Evolutionary conservation across 2,797 vertebrate genomes (phyloP).

Genomic region (Myoxocephalus aenaeus): DNA sequence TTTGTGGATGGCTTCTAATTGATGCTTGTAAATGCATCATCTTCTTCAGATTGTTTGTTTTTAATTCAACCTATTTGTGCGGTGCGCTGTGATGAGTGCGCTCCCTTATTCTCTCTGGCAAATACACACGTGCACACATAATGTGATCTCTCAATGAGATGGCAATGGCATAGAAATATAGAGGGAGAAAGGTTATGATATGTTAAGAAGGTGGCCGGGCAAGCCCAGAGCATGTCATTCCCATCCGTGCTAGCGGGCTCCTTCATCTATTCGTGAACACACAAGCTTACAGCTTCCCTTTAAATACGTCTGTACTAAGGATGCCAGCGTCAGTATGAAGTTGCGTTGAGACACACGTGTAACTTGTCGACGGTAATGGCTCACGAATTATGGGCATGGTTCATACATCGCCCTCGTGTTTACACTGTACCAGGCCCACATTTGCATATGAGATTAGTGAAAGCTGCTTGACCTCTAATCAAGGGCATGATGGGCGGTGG

Average conservation of each 20-base stretch:
- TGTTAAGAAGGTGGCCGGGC: constrained; percentile 13
- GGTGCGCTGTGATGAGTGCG: constrained; percentile 2
- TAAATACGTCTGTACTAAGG: constrained; percentile 4
- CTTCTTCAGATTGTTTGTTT: constrained; percentile 55
- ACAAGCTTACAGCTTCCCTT: not conserved
- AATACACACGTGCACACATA: not conserved
- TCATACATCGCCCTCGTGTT: constrained; percentile 52
- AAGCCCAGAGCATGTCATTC: constrained; percentile 17
- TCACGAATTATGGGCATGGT: constrained; percentile 60
- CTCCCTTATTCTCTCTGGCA: not conserved
- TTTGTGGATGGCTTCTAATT: constrained; percentile 54
- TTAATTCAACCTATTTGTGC: constrained; percentile 31
- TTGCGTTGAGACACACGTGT: constrained; percentile 27
- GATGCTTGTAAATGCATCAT: constrained; percentile 50
- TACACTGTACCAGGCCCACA: constrained; percentile 51
- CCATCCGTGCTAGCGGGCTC: constrained; percentile 2
- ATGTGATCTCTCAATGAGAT: not conserved
- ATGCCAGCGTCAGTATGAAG: constrained; percentile 30
- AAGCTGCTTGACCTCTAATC: constrained; percentile 79
- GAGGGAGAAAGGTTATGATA: not conserved
- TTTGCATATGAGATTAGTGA: constrained; percentile 76
- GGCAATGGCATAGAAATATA: constrained; percentile 11
- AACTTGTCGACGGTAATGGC: constrained; percentile 54
- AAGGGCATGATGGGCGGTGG: constrained; percentile 70
- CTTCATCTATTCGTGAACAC: constrained; percentile 6